phyloP scores from a whole-genome alignment of 2,113 vertebrate species.

The Anguilla rostrata region DNA sequence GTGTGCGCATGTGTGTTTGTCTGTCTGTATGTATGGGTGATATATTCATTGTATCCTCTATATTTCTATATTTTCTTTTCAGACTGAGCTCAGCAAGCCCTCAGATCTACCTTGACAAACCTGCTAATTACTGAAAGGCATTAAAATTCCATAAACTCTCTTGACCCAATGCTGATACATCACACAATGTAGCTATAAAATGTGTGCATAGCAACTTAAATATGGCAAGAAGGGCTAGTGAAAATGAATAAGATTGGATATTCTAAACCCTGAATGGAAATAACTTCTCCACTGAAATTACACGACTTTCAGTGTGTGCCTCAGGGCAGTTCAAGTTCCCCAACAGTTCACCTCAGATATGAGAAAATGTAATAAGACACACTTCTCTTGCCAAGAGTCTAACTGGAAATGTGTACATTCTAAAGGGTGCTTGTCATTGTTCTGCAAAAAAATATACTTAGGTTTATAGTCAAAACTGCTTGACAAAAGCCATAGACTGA shows the following conservation, averaged over 20 bases:
- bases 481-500: background rate
- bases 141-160: too few species aligned
- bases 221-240: slow-evolving; percentile 18
- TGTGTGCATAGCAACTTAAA: slow-evolving; percentile 10
- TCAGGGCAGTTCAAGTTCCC: background rate
- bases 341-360: background rate
- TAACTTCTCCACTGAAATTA: background rate
- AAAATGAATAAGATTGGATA: slow-evolving; percentile 21
- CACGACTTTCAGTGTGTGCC: background rate
- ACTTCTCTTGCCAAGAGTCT: background rate
- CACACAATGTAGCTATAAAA: background rate
- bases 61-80: too few species aligned
- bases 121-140: too few species aligned
- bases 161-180: too few species aligned
- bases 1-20: too few species aligned
- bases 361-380: slow-evolving; percentile 3
- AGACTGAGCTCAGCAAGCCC: too few species aligned
- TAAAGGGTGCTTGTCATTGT: background rate
- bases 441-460: background rate
- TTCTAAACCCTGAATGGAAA: background rate
- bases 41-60: too few species aligned
- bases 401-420: background rate
- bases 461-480: background rate
- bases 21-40: too few species aligned
- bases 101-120: too few species aligned